Evolutionary conservation across 2,113 vertebrate genomes (phyloP), one percentile per base, ranked within the genome.

Genomic region (Carlito syrichta): DNA sequence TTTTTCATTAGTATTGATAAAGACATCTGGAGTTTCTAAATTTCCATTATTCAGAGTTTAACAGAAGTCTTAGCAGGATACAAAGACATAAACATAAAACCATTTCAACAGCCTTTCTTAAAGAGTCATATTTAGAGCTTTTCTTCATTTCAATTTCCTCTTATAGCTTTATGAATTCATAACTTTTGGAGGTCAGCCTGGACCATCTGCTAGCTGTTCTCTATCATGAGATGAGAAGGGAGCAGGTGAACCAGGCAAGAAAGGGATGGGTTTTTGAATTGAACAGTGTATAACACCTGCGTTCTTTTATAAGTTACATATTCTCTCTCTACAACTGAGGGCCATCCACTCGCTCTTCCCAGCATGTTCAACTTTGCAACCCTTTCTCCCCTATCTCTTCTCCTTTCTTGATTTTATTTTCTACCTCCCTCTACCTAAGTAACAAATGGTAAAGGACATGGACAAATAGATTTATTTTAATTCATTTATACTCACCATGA

Each of bases 21-120:
- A 96, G 35, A 50, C 40, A 94, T 43, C 30, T n/a, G 13, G 3
- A 43, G 10, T 94, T 97, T 91, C 89, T 96, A 97, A 95, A 96
- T 95, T 96, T 89, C 7, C 38, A 38, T 84, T 93, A 96, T 86
- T 97, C n/a, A 95, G 40, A 76, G 22, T 82, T 84, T 63, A 89
- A 86, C 20, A 68, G 66, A 73, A 68, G 2, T 92, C 68, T 73
- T 92, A 97, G 22, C 86, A 76, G 69, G 12, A 91, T 91, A 84
- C 12, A 97, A 90, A n/a, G 2, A 35, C 71, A 94, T 62, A 83
- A 83, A 32, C 19, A 76, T 89, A 81, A 95, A 97, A 30, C 12
- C 2, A 93, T 91, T 93, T 96, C n/a, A 93, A 76, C 11, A 45
- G 60, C 71, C 48, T 95, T 73, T 10, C 48, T 91, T 78, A 86